Percentiles rank a stretch among this genome's conserved stretches.
Evolutionary conservation across 2,797 vertebrate genomes (phyloP).

Genomic region (Pantherophis vulpinus): DNA sequence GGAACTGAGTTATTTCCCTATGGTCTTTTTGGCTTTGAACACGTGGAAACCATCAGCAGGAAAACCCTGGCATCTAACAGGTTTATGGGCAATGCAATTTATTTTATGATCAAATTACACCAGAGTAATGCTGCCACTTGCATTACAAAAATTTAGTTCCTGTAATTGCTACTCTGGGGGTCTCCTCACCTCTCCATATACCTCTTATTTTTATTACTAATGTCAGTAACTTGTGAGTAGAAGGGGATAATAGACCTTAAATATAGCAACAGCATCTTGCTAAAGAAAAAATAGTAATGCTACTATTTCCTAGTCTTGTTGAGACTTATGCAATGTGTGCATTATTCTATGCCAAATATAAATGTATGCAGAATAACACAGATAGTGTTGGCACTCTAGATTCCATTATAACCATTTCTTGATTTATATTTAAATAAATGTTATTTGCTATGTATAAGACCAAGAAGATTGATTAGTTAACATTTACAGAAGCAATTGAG

Average conservation of each 20-base stretch:
- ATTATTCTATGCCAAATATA: background rate
- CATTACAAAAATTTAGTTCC: slow-evolving; percentile 62
- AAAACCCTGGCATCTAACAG: slow-evolving; percentile 53
- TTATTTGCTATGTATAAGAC: fast-evolving
- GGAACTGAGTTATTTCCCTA: slow-evolving; percentile 36
- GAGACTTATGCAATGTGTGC: background rate
- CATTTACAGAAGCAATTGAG: background rate
- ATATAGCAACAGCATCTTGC: slow-evolving; percentile 49
- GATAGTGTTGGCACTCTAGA: fast-evolving
- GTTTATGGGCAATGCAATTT: slow-evolving; percentile 69
- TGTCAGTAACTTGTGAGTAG: slow-evolving; percentile 42
- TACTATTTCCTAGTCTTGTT: background rate
- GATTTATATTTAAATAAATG: fast-evolving
- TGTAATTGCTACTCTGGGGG: slow-evolving; percentile 67
- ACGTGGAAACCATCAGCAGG: slow-evolving; percentile 26
- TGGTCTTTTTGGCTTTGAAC: slow-evolving; percentile 40
- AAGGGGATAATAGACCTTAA: slow-evolving; percentile 49
- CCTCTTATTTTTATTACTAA: slow-evolving; percentile 51
- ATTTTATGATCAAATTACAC: slow-evolving; percentile 69
- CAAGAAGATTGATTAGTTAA: background rate
- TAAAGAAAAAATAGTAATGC: slow-evolving; percentile 38
- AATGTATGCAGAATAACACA: background rate
- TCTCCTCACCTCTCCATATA: slow-evolving; percentile 30
- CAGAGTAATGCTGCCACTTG: slow-evolving; percentile 56
- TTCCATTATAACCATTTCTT: fast-evolving